Evolutionary conservation across 2,888 invertebrate genomes (phyloP).

Genomic region (Drosophila neonasuta): DNA sequence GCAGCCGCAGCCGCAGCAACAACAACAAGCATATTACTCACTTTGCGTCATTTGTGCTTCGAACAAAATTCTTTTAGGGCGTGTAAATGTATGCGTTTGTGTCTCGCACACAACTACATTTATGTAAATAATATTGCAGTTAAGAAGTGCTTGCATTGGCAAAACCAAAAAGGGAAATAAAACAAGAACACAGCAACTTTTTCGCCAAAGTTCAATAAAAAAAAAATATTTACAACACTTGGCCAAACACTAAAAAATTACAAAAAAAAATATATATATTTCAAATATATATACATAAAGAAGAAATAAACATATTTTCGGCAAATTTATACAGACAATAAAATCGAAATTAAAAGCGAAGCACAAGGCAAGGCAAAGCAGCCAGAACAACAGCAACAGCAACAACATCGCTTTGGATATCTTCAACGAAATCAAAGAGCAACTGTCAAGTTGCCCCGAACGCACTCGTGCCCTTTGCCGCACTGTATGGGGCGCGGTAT

Average conservation of each 20-base stretch:
- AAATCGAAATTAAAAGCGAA: constrained; percentile 36
- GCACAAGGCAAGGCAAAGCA: constrained; percentile 34
- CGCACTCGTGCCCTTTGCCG: constrained; percentile 80
- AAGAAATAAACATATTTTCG: constrained; percentile 32
- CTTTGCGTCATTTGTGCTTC: constrained; percentile 54
- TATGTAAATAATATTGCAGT: constrained; percentile 44
- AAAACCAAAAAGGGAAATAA: constrained; percentile 36
- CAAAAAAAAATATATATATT: constrained; percentile 17
- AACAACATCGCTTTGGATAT: constrained; percentile 80
- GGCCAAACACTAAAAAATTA: constrained; percentile 17
- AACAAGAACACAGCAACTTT: constrained; percentile 54
- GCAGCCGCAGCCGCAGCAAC: constrained; percentile 31
- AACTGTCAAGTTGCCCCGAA: constrained; percentile 82
- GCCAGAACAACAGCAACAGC: constrained; percentile 39
- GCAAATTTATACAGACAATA: constrained; percentile 18
- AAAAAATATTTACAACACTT: constrained; percentile 7
- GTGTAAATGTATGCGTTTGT: constrained; percentile 39
- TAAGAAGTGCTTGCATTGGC: constrained; percentile 63
- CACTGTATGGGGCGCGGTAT: constrained; percentile 80
- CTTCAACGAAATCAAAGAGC: constrained; percentile 81
- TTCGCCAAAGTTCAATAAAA: constrained; percentile 30
- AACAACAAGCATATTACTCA: constrained; percentile 56
- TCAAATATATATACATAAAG: constrained; percentile 1
- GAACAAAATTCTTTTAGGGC: constrained; percentile 64
- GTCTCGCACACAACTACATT: background rate